Conservation (phyloP, 2,797 vertebrate species). For the Melanotaenia parkinsoni region DNA sequence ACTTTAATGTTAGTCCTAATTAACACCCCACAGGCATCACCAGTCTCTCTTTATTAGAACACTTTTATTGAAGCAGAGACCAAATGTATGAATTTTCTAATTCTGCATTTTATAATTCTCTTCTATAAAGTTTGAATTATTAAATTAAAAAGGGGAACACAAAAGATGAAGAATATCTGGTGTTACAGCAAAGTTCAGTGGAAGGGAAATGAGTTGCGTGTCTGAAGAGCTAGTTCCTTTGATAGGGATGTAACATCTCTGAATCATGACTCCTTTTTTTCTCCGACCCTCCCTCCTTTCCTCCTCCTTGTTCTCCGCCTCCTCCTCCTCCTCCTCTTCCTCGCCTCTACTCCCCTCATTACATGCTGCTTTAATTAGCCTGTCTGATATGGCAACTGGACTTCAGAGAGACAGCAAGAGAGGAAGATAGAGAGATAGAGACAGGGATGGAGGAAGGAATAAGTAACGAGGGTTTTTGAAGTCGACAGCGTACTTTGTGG, state of each 20-base stretch:
- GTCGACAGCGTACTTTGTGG: constrained; percentile 60
- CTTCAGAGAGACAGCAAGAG: constrained; percentile 68
- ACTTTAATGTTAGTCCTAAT: constrained; percentile 61
- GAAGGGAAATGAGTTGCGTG: constrained; percentile 30
- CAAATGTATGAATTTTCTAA: constrained; percentile 15
- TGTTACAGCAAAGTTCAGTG: constrained; percentile 13
- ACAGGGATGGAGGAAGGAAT: constrained; percentile 33
- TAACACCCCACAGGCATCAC: constrained; percentile 49
- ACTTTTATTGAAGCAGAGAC: constrained; percentile 7
- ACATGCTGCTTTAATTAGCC: constrained; percentile 71
- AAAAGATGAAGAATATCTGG: neutral
- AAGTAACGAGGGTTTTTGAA: constrained; percentile 60
- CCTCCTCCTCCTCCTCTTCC: constrained; percentile 41
- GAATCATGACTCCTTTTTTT: constrained; percentile 54
- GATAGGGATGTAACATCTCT: constrained; percentile 51
- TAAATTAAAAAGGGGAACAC: constrained; percentile 16
- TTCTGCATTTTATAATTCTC: constrained; percentile 32
- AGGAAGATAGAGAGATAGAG: constrained; percentile 57
- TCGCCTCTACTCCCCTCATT: constrained; percentile 59
- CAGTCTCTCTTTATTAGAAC: constrained; percentile 25
- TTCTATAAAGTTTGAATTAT: constrained; percentile 28
- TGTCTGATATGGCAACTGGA: constrained; percentile 65
- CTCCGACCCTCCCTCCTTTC: constrained; percentile 44
- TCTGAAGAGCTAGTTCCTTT: constrained; percentile 46
- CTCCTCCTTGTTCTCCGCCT: constrained; percentile 33